Evolutionary conservation across 2,113 vertebrate species (phyloP).

Genomic region (Sapajus apella): DNA sequence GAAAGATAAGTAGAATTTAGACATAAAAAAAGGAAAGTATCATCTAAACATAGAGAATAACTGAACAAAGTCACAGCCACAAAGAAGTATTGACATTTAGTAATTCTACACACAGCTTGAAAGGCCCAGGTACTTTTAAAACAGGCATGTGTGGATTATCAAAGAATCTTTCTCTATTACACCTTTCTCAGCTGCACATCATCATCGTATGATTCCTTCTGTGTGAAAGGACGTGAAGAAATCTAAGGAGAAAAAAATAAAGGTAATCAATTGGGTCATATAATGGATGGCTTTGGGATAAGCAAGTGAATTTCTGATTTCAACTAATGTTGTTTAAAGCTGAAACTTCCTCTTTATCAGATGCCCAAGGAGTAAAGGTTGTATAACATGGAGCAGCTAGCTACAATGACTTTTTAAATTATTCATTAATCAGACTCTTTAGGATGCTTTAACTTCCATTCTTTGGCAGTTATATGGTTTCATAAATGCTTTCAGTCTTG

Average conservation of each 20-base stretch:
- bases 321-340: constrained; percentile 38
- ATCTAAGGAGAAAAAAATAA: not conserved
- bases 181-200: not conserved
- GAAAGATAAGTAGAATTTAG: not conserved
- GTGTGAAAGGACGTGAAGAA: not conserved
- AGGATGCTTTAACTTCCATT: constrained; percentile 55
- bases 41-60: not conserved
- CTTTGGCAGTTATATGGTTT: constrained; percentile 56
- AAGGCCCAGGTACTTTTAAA: not conserved
- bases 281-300: not conserved
- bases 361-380: constrained; percentile 35
- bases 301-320: constrained; percentile 28
- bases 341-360: constrained; percentile 29
- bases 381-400: constrained; percentile 31
- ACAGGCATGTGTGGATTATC: not conserved
- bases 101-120: not conserved
- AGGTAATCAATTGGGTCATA: not conserved
- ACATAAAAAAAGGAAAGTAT: not conserved
- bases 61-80: not conserved
- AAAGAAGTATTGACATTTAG: not conserved
- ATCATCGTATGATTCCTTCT: not conserved
- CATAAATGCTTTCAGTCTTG: constrained; percentile 37
- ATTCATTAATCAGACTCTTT: constrained; percentile 59
- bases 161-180: not conserved
- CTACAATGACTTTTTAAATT: constrained; percentile 45